Conservation (phyloP, 2,888 invertebrate species). For the Machimus rusticus region DNA sequence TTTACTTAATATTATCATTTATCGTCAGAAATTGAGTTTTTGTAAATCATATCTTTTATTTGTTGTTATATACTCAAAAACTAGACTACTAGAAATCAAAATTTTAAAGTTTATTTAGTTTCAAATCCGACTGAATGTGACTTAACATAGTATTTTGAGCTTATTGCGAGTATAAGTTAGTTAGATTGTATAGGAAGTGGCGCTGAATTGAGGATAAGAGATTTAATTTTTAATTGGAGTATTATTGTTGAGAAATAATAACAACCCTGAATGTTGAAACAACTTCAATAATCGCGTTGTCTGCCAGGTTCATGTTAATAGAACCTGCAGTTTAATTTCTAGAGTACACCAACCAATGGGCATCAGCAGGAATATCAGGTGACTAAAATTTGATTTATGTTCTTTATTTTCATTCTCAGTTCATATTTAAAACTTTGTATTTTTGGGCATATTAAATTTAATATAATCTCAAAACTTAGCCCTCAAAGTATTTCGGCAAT, state of each 20-base stretch:
- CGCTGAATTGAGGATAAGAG: not conserved
- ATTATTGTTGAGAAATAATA: not conserved
- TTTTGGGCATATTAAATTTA: too few relatives aligned
- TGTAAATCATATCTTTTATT: not conserved
- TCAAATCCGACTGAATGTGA: not conserved
- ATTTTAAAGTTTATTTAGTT: not conserved
- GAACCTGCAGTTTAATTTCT: too few relatives aligned
- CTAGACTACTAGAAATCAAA: not conserved
- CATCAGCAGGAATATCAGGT: too few relatives aligned
- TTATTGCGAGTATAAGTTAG: not conserved
- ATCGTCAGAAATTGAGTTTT: not conserved
- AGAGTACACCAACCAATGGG: too few relatives aligned
- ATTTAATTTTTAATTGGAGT: not conserved
- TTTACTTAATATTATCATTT: not conserved
- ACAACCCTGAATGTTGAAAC: too few relatives aligned
- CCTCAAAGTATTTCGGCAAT: too few relatives aligned
- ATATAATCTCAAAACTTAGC: too few relatives aligned
- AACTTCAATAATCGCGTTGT: too few relatives aligned
- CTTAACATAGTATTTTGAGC: not conserved
- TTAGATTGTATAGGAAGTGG: not conserved
- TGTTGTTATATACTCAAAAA: not conserved
- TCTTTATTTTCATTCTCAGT: too few relatives aligned
- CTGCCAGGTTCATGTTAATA: too few relatives aligned
- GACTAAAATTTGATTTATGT: too few relatives aligned
- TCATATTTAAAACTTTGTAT: too few relatives aligned